A percentile compares a stretch with the other conserved stretches of the same genome.
phyloP scores from a whole-genome alignment of 2,113 vertebrate genomes.

The Hiodon tergisus region DNA sequence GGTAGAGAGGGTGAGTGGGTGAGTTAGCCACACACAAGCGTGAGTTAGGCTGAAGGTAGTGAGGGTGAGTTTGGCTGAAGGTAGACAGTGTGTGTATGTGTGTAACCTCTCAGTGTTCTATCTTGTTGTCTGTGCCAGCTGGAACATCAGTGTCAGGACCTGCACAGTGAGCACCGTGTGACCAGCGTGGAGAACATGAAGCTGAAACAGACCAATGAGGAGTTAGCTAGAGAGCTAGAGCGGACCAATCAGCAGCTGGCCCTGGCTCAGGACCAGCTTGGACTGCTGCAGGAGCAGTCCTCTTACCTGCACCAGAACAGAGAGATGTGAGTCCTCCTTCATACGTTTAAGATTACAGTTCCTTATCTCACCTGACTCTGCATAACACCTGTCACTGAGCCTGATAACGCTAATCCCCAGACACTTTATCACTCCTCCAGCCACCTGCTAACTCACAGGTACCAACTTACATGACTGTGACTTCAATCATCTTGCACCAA shows the following conservation, averaged over 20 bases:
- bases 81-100: not conserved
- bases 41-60: not conserved
- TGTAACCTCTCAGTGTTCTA: not conserved
- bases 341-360: not conserved
- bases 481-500: too few relatives aligned
- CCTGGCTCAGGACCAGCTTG: constrained; percentile 74
- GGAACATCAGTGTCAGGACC: constrained; percentile 72
- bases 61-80: not conserved
- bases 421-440: too few relatives aligned
- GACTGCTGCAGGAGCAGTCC: constrained; percentile 72
- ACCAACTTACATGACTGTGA: too few relatives aligned
- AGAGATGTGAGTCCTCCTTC: constrained; percentile 70
- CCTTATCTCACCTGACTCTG: too few relatives aligned
- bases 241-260: constrained; percentile 67
- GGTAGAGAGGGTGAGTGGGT: too few relatives aligned
- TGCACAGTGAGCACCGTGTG: constrained; percentile 75
- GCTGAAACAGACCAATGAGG: constrained; percentile 78
- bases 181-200: constrained; percentile 78
- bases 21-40: too few relatives aligned
- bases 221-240: constrained; percentile 72
- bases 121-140: constrained; percentile 55
- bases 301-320: constrained; percentile 74
- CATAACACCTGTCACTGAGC: too few relatives aligned
- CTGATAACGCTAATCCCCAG: too few relatives aligned
- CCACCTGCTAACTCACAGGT: too few relatives aligned